These are phyloP conservation scores for Dendrolimus houi DNA, from an alignment of 2,888 invertebrate genomes.

Conservation along the genomic window DNA sequence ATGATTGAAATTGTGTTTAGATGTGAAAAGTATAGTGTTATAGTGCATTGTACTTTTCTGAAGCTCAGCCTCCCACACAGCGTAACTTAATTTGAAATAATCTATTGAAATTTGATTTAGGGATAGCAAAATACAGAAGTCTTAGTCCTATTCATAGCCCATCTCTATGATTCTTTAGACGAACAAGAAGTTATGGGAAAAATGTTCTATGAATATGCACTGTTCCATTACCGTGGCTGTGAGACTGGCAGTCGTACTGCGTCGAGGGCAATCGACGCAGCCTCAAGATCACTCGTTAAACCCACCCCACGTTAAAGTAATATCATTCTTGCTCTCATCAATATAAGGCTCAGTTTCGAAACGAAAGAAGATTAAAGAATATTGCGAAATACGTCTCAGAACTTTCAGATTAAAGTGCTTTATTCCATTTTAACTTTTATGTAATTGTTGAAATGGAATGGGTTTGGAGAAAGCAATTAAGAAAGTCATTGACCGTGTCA, in stretches of 20 bases:
- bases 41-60: no score
- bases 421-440: conserved; percentile 34
- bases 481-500: background rate
- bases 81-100: no score
- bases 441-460: conserved; percentile 24
- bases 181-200: no score
- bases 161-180: no score
- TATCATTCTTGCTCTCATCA: conserved; percentile 14
- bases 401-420: conserved; percentile 37
- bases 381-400: conserved; percentile 22
- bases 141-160: no score
- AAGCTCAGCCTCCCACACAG: no score
- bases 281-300: conserved; percentile 36
- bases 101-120: no score
- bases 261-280: conserved; percentile 26
- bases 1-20: no score
- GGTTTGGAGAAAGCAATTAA: conserved; percentile 4
- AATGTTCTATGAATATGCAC: no score
- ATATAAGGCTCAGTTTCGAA: conserved; percentile 7
- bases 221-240: no score
- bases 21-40: no score
- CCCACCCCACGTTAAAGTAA: conserved; percentile 11
- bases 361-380: conserved; percentile 16
- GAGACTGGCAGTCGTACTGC: background rate
- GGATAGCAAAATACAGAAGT: no score